A percentile compares a stretch with the other conserved stretches of the same genome.
Conservation (phyloP, 2,113 vertebrate species). For the Tringa solitaria region DNA sequence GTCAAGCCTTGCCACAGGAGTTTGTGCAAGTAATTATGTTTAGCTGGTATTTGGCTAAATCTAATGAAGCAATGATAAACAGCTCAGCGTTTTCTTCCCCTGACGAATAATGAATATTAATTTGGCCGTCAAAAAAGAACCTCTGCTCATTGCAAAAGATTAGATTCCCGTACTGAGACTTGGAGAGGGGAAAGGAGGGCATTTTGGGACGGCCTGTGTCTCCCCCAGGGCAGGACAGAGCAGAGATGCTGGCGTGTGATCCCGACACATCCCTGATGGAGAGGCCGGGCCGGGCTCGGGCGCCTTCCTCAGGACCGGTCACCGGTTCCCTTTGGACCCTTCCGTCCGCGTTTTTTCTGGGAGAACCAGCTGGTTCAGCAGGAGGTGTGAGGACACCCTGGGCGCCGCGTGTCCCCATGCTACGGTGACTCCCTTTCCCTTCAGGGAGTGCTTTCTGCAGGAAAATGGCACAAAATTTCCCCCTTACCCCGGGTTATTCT, state of each 20-base stretch:
- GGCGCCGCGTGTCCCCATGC: accelerated
- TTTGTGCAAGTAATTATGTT: conserved; percentile 72
- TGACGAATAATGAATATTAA: conserved; percentile 77
- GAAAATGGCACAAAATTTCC: accelerated
- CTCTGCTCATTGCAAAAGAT: not conserved
- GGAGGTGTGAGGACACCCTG: accelerated
- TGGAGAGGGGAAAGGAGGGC: not conserved
- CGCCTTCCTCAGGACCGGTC: accelerated
- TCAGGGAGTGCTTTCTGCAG: not conserved
- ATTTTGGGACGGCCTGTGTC: not conserved
- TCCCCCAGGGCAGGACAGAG: not conserved
- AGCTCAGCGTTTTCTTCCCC: conserved; percentile 67
- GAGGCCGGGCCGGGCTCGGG: not conserved
- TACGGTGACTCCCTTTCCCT: accelerated
- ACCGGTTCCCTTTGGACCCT: accelerated
- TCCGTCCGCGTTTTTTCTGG: no score
- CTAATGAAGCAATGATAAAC: conserved; percentile 77
- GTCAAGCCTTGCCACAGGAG: conserved; percentile 49
- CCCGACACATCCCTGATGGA: accelerated
- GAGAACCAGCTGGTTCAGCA: no score
- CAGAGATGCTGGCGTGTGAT: accelerated
- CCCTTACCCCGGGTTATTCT: no score
- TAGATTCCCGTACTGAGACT: not conserved
- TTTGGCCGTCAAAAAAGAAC: conserved; percentile 62
- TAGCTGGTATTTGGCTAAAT: conserved; percentile 74